phyloP scores from a whole-genome alignment of 2,888 invertebrate genomes.

The Mimas tiliae region DNA sequence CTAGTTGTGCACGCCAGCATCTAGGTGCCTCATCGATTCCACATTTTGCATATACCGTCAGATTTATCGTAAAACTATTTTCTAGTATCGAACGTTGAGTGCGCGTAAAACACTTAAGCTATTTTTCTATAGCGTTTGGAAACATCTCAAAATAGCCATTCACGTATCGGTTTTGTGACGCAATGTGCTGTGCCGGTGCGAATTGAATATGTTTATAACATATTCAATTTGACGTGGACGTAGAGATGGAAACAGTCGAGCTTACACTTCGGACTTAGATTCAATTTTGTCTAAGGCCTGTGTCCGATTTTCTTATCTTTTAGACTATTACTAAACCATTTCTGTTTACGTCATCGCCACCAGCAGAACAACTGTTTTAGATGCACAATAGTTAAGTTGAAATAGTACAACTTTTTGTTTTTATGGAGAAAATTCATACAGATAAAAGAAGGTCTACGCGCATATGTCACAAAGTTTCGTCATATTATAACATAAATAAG shows the following conservation, averaged over 20 bases:
- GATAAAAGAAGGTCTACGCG: neutral
- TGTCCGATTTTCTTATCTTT: neutral
- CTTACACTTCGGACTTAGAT: neutral
- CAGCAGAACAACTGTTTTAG: conserved; percentile 4
- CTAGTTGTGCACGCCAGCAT: conserved; percentile 22
- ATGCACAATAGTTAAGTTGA: neutral
- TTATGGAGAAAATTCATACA: conserved; percentile 23
- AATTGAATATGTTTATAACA: conserved; percentile 28
- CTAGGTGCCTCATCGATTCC: conserved; percentile 37
- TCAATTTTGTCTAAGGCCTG: neutral
- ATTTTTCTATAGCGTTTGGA: conserved; percentile 67
- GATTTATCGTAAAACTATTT: conserved; percentile 75
- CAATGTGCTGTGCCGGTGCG: conserved; percentile 41
- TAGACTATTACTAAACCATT: neutral
- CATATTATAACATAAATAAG: neutral
- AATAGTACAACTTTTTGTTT: conserved; percentile 13
- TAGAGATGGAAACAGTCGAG: neutral
- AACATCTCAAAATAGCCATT: conserved; percentile 70
- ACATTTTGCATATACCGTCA: conserved; percentile 54
- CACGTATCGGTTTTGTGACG: conserved; percentile 64
- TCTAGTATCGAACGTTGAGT: conserved; percentile 61
- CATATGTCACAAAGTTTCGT: neutral
- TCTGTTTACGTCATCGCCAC: neutral
- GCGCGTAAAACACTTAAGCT: conserved; percentile 70
- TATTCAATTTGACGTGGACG: conserved; percentile 8